Base-by-base conservation (phyloP, 2,113 vertebrate genomes). In the Anguilla rostrata region DNA sequence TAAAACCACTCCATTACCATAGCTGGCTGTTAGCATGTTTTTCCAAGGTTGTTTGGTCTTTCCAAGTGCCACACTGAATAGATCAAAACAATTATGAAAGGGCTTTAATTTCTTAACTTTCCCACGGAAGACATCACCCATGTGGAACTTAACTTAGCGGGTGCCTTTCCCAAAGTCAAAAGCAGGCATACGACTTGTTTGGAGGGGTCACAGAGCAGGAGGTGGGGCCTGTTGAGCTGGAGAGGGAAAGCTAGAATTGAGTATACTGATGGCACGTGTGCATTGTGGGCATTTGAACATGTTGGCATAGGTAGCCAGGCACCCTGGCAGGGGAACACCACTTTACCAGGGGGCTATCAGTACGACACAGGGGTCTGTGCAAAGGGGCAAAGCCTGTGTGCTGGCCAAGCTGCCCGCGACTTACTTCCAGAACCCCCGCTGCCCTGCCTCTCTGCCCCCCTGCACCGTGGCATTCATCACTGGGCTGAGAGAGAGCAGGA, bases 11-110 rank as follows among this genome's bases (percentile, higher is more conserved):
- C 84, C 85, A 87, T 89, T 90, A 88, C 87, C 86, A 86, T 82
- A 92, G 88, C 89, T 93, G 90, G 86, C 91, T 87, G 91, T 90
- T 88, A 88, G 15, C 41, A 85, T 79, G 84, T 89, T 90, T 89
- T 90, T 91, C 49, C 40, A 15, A 78, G 57, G 83, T 34, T 1
- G 39, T 79, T 83, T 78, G 5, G 71, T 86, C 53, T 53, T 66
- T 86, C 88, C 83, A 92, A 86, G 87, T 66, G 89, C 34, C 82
- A 85, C 43, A n/a, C 86, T 83, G 79, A 89, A 90, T 89, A 80
- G 84, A 90, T 89, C 80, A 83, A 46, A 86, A 78, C 53, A 26
- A 26, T 86, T 63, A 85, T 16, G 41, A 71, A 87, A 39, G 46
- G 66, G 39, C 53, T 66, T 82, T 82, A 88, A 57, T 11, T 39